phyloP scores from a whole-genome alignment of 1,140 invertebrate genomes.

The Papilio machaon region DNA sequence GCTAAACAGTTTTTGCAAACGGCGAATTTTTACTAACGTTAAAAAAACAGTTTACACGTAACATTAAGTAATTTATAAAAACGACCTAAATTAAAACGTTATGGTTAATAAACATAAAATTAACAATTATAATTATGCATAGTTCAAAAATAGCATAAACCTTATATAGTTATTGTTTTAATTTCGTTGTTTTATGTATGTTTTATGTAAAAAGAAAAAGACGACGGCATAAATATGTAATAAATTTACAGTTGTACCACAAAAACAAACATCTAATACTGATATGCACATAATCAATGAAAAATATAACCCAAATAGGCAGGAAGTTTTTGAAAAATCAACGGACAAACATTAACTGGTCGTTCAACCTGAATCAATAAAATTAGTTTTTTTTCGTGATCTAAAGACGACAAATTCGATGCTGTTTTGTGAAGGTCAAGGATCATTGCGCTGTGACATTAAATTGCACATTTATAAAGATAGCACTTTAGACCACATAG shows the following conservation, averaged over 20 bases:
- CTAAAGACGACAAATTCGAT: conserved; percentile 5
- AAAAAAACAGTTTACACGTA: too few relatives aligned
- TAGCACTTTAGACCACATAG: too few relatives aligned
- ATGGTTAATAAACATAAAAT: too few relatives aligned
- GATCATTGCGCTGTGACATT: neutral
- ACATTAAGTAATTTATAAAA: too few relatives aligned
- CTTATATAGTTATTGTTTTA: neutral
- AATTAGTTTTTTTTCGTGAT: neutral
- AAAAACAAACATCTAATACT: neutral
- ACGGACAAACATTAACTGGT: neutral
- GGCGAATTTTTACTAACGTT: neutral
- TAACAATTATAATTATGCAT: too few relatives aligned
- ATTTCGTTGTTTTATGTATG: neutral
- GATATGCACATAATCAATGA: neutral
- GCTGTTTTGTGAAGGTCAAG: neutral
- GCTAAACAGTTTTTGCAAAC: conserved; percentile 20
- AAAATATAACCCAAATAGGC: neutral
- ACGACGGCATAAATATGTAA: neutral
- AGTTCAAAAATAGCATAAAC: too few relatives aligned
- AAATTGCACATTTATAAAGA: neutral
- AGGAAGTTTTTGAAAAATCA: conserved; percentile 19
- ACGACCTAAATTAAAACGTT: too few relatives aligned
- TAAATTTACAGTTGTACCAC: neutral
- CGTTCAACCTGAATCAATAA: conserved; percentile 3
- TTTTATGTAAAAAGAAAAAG: neutral